These are phyloP conservation scores for Blastobasis lacticolella DNA, from an alignment of 2,888 invertebrate genomes.

Conservation along the genomic window DNA sequence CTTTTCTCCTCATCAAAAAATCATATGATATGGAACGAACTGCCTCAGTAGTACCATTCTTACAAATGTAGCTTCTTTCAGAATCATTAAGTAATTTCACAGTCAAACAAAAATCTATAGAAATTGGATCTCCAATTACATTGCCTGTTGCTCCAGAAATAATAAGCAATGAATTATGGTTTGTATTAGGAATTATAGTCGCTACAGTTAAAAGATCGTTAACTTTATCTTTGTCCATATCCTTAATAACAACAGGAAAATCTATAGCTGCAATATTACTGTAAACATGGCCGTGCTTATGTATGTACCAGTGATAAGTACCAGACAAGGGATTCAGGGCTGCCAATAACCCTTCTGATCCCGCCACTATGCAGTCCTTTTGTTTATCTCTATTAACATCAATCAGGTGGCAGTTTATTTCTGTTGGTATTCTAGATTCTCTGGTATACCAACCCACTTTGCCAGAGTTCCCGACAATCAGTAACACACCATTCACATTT, in stretches of 20 bases:
- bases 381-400: conserved; percentile 82
- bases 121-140: conserved; percentile 77
- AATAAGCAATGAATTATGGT: conserved; percentile 77
- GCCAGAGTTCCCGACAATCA: conserved; percentile 80
- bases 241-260: conserved; percentile 81
- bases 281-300: conserved; percentile 66
- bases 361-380: conserved; percentile 83
- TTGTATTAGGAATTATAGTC: conserved; percentile 61
- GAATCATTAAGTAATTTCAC: conserved; percentile 73
- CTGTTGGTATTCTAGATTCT: conserved; percentile 79
- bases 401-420: conserved; percentile 82
- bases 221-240: conserved; percentile 81
- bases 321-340: conserved; percentile 69
- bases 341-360: conserved; percentile 76
- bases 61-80: conserved; percentile 74
- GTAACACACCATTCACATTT: conserved; percentile 79
- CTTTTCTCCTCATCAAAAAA: conserved; percentile 41
- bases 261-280: conserved; percentile 75
- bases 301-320: conserved; percentile 75
- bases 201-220: conserved; percentile 79
- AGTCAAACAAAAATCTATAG: conserved; percentile 73
- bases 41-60: conserved; percentile 73
- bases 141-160: conserved; percentile 82
- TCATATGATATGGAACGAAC: conserved; percentile 54
- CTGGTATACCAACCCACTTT: conserved; percentile 83